Conservation (phyloP, 1,140 invertebrate genomes). For the Drosophila equinoxialis region DNA sequence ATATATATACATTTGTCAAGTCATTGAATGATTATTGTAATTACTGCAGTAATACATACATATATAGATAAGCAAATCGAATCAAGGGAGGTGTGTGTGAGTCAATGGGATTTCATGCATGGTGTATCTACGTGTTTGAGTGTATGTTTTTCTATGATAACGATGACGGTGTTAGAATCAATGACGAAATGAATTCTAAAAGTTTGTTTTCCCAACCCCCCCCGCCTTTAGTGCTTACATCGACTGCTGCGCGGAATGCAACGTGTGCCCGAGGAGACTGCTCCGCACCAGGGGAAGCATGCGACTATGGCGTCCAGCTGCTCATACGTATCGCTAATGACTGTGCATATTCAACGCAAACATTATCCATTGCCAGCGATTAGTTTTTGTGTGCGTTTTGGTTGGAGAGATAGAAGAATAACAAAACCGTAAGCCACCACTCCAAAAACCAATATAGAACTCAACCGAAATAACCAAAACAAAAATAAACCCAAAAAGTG, state of each 20-base stretch:
- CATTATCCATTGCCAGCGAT: constrained; percentile 43
- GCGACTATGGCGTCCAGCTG: constrained; percentile 88
- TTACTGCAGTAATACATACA: neutral
- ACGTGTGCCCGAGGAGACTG: constrained; percentile 79
- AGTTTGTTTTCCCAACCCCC: neutral
- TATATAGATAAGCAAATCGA: constrained; percentile 31
- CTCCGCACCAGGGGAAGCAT: constrained; percentile 88
- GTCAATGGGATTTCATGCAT: constrained; percentile 32
- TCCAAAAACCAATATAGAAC: constrained; percentile 48
- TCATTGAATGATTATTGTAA: constrained; percentile 20
- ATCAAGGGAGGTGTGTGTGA: constrained; percentile 7
- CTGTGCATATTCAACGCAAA: constrained; percentile 48
- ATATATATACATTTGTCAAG: constrained; percentile 37
- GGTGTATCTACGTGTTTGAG: constrained; percentile 14
- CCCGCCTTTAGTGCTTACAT: constrained; percentile 71
- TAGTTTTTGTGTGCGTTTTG: constrained; percentile 30
- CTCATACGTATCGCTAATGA: constrained; percentile 86
- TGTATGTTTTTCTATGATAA: neutral
- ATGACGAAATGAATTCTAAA: neutral
- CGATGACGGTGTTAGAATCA: neutral
- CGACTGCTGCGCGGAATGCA: constrained; percentile 83
- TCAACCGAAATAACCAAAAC: constrained; percentile 53
- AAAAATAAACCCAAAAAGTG: constrained; percentile 54
- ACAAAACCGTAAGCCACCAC: constrained; percentile 72
- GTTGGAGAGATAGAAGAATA: constrained; percentile 57